Conservation (phyloP, 2,113 vertebrate genomes). For the Pionites leucogaster region DNA sequence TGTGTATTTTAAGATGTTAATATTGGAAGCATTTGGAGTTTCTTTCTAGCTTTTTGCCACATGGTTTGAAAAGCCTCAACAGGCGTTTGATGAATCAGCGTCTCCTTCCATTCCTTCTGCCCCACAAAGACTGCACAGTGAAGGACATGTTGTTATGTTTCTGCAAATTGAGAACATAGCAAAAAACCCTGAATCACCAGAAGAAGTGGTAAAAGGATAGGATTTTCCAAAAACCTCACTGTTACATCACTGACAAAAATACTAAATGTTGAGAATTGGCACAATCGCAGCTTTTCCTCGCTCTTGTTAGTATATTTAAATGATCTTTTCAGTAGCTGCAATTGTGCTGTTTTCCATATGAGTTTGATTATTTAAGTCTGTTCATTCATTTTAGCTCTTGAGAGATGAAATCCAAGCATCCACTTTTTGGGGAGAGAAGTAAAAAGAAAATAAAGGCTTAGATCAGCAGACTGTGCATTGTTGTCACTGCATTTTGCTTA, state of each 20-base stretch:
- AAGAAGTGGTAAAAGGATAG: not conserved
- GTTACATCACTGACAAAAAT: not conserved
- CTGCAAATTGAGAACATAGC: slow-evolving; percentile 12
- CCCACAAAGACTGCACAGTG: slow-evolving; percentile 10
- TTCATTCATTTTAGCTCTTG: not conserved
- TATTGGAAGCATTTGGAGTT: slow-evolving; percentile 12
- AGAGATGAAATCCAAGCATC: not conserved
- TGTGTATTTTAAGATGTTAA: not conserved
- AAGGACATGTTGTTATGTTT: slow-evolving; percentile 39
- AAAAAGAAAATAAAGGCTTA: not conserved
- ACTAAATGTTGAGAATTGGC: not conserved
- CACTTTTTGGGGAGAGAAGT: not conserved
- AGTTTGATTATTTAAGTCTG: not conserved
- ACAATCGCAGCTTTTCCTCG: not conserved
- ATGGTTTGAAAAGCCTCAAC: slow-evolving; percentile 25
- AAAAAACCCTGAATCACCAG: not conserved
- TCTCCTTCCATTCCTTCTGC: slow-evolving; percentile 30
- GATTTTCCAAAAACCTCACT: not conserved
- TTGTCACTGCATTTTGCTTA: not conserved
- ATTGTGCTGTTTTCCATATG: not conserved
- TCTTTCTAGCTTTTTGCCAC: slow-evolving; percentile 20
- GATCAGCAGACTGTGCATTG: slow-evolving; percentile 2
- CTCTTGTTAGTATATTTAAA: not conserved
- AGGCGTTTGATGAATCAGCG: slow-evolving; percentile 34
- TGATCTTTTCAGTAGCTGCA: not conserved